Evolutionary conservation across 2,797 vertebrate genomes (phyloP).

Genomic region (Okamejei kenojei): DNA sequence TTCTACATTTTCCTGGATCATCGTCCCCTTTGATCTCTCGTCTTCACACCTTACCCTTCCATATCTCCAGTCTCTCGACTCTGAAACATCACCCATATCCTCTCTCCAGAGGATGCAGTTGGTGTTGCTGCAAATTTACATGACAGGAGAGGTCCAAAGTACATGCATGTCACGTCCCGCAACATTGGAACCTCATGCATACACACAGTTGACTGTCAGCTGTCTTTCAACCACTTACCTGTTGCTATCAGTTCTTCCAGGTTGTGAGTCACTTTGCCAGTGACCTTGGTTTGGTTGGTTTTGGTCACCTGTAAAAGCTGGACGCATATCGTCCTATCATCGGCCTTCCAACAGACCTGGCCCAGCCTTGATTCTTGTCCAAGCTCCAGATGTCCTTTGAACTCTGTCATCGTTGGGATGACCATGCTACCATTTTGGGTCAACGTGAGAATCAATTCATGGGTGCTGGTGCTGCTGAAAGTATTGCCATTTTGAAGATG

Average conservation of each 20-base stretch:
- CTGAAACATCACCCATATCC: no score
- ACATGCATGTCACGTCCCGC: no score
- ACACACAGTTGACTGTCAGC: background rate
- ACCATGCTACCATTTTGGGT: conserved; percentile 49
- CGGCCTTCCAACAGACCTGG: conserved; percentile 54
- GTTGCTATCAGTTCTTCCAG: conserved; percentile 45
- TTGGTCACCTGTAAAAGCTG: conserved; percentile 50
- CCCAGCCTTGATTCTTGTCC: conserved; percentile 39
- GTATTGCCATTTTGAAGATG: conserved; percentile 55
- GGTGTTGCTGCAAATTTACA: no score
- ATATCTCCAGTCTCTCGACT: no score
- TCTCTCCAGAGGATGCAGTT: no score
- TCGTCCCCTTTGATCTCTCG: no score
- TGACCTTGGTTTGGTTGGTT: conserved; percentile 46
- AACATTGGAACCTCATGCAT: background rate
- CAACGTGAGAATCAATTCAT: conserved; percentile 43
- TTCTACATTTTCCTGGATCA: no score
- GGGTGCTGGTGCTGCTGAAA: conserved; percentile 41
- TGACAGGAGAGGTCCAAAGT: no score
- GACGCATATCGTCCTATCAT: conserved; percentile 54
- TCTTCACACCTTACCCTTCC: no score
- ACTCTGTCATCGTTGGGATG: conserved; percentile 43
- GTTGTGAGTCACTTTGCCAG: conserved; percentile 57
- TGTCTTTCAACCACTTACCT: conserved; percentile 46
- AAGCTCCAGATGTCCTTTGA: conserved; percentile 46